A percentile compares a stretch with the other conserved stretches of the same genome.
Evolutionary conservation across 2,888 invertebrate species (phyloP).

Genomic region (Eucera pruinosa): DNA sequence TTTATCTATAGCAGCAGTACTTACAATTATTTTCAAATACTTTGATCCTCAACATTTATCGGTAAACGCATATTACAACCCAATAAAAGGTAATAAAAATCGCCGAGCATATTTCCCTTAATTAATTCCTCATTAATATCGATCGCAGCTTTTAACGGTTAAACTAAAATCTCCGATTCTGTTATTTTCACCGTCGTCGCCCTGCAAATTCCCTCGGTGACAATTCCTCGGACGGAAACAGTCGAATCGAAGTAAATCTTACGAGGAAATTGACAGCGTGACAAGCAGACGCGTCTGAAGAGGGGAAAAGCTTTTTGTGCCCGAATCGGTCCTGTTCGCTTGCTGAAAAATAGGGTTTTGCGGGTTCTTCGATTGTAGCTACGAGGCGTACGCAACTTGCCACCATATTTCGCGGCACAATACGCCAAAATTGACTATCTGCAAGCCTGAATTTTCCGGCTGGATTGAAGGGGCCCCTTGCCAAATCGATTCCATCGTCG

Average conservation of each 20-base stretch:
- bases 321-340: conserved; percentile 31
- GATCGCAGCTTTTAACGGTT: too few relatives aligned
- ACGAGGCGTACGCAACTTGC: conserved; percentile 34
- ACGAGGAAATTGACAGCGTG: conserved; percentile 28
- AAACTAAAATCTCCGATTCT: too few relatives aligned
- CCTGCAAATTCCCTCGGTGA: background rate
- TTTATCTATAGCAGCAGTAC: too few relatives aligned
- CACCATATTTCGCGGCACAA: conserved; percentile 58
- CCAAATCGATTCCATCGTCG: conserved; percentile 7
- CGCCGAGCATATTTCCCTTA: too few relatives aligned
- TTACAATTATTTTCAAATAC: too few relatives aligned
- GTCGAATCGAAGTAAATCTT: conserved; percentile 1
- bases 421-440: conserved; percentile 63
- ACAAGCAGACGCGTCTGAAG: background rate
- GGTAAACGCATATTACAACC: too few relatives aligned
- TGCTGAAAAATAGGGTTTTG: conserved; percentile 47
- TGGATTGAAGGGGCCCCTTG: conserved; percentile 8
- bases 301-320: conserved; percentile 36
- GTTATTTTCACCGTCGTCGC: too few relatives aligned
- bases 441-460: conserved; percentile 46
- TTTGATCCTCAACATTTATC: too few relatives aligned
- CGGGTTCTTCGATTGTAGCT: conserved; percentile 15
- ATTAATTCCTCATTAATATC: too few relatives aligned
- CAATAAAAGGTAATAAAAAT: too few relatives aligned
- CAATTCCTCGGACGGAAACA: background rate